These are phyloP conservation scores for Catharus bicknelli DNA, from an alignment of 2,113 vertebrate genomes.

Conservation along the genomic window DNA sequence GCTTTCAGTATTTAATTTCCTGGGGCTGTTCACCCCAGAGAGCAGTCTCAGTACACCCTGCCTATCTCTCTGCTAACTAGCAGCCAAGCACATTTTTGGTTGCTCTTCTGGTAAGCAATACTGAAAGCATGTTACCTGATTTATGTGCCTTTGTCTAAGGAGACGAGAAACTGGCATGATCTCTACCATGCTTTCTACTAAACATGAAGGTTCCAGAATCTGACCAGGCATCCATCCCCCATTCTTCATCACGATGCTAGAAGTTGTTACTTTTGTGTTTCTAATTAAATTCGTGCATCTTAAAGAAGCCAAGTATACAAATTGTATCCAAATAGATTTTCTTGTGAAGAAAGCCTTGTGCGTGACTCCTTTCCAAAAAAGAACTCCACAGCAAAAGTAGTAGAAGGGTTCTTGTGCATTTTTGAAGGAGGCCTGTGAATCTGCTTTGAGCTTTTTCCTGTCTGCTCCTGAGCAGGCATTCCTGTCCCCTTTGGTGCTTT, in stretches of 20 bases:
- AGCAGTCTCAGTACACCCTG: not conserved
- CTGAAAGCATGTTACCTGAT: not conserved
- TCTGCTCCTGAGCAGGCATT: not conserved
- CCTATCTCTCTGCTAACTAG: not conserved
- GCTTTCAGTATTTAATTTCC: not conserved
- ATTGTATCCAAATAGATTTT: not conserved
- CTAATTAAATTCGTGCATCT: not conserved
- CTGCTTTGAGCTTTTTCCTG: not conserved
- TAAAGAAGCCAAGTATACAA: not conserved
- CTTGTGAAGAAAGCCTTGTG: not conserved
- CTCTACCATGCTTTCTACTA: not conserved
- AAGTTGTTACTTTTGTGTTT: not conserved
- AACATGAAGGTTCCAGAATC: not conserved
- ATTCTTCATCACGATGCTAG: not conserved
- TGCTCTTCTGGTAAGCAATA: not conserved
- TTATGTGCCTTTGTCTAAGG: not conserved
- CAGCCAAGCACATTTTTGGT: not conserved
- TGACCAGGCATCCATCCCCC: not conserved
- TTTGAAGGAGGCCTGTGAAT: not conserved
- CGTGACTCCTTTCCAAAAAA: not conserved
- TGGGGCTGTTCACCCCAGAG: not conserved
- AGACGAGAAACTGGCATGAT: not conserved
- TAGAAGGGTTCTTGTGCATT: not conserved
- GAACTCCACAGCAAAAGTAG: not conserved
- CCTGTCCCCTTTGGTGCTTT: not conserved